Percentiles rank a stretch among this genome's conserved stretches.
Evolutionary conservation across 2,797 vertebrate genomes (phyloP).

Genomic region (Rhincodon typus): DNA sequence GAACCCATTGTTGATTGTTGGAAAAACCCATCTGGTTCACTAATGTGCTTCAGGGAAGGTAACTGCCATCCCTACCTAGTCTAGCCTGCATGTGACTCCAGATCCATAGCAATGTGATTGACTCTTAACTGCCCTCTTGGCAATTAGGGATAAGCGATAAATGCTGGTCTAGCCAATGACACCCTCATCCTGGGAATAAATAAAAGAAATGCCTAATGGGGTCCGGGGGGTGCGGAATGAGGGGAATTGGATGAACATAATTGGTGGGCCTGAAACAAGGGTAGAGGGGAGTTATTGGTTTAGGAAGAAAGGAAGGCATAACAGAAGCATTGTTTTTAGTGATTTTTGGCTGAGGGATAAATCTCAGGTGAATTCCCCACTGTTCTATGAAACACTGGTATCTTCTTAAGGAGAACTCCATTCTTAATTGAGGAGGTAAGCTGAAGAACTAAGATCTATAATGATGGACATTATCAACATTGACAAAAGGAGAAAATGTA

Average conservation of each 20-base stretch:
- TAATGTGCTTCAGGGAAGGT: no score
- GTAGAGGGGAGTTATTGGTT: neutral
- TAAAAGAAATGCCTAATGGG: neutral
- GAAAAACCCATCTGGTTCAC: no score
- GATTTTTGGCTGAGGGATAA: neutral
- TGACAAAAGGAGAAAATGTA: neutral
- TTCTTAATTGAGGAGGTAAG: neutral
- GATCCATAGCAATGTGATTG: no score
- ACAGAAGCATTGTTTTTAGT: neutral
- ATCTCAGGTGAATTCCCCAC: neutral
- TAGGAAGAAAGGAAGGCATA: neutral
- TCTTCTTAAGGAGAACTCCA: neutral
- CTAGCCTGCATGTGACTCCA: no score
- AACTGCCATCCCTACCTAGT: no score
- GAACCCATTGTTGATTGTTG: no score
- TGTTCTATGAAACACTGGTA: neutral
- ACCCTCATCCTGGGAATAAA: no score
- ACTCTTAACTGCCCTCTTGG: no score
- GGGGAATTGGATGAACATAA: neutral
- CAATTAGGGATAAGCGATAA: no score
- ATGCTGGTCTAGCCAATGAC: no score
- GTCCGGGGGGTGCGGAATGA: no score
- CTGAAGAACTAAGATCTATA: neutral
- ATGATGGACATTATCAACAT: neutral
- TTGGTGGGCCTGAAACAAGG: neutral